These are phyloP conservation scores for Alloplasta piceator DNA, from an alignment of 2,888 invertebrate species.

Conservation along the genomic window DNA sequence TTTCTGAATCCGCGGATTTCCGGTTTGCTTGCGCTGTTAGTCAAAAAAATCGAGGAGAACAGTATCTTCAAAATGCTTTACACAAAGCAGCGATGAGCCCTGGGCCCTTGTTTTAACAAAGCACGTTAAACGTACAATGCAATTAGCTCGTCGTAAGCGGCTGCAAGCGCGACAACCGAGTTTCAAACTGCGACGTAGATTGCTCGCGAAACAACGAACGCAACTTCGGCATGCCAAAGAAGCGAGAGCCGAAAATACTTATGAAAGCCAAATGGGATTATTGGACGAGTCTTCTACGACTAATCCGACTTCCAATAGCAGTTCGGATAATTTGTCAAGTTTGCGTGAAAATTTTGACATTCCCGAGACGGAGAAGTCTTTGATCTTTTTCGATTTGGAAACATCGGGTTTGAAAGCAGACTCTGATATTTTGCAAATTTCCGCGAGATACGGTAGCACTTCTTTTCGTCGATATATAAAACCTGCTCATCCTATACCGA, in stretches of 20 bases:
- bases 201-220: not conserved
- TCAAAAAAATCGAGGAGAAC: too few species aligned
- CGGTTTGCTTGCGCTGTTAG: constrained; percentile 60
- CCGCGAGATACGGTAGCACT: not conserved
- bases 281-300: too few species aligned
- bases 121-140: constrained; percentile 10
- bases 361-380: not conserved
- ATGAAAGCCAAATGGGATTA: not conserved
- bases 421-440: constrained; percentile 7
- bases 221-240: not conserved
- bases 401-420: constrained; percentile 1
- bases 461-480: not conserved
- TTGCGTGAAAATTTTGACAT: not conserved
- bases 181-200: constrained; percentile 37
- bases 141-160: too few species aligned
- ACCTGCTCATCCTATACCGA: not conserved
- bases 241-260: not conserved
- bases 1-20: constrained; percentile 54
- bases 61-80: too few species aligned
- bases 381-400: constrained; percentile 17
- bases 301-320: not conserved
- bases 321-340: not conserved
- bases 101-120: constrained; percentile 16
- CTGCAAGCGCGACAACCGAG: too few species aligned
- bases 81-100: too few species aligned